Evolutionary conservation across 2,113 vertebrate genomes (phyloP).

Genomic region (Diadophis punctatus): DNA sequence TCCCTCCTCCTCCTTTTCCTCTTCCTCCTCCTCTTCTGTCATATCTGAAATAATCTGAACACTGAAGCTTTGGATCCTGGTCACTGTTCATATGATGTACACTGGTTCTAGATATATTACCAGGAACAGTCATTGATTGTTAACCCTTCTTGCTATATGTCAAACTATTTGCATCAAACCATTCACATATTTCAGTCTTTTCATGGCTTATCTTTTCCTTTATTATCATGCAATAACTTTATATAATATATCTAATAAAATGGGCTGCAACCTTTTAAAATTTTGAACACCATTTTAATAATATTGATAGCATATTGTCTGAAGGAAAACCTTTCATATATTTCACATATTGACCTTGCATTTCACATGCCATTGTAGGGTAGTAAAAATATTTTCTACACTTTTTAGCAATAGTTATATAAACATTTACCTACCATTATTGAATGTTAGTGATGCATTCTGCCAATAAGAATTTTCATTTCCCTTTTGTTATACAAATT

Average conservation of each 20-base stretch:
- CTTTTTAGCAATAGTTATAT: background rate
- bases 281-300: background rate
- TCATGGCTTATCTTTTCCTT: background rate
- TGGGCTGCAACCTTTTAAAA: background rate
- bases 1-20: too few species aligned
- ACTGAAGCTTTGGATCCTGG: background rate
- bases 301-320: background rate
- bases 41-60: background rate
- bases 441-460: background rate
- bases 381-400: background rate
- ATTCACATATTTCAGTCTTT: background rate
- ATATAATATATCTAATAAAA: background rate
- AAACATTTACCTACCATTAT: background rate
- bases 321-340: background rate
- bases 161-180: background rate
- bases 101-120: background rate
- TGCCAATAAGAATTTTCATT: background rate
- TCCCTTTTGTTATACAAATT: slow-evolving; percentile 3
- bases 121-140: background rate
- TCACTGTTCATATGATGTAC: background rate
- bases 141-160: background rate
- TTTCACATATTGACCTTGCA: background rate
- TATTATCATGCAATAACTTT: background rate
- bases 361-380: background rate
- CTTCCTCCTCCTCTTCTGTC: background rate